phyloP scores from a whole-genome alignment of 2,888 invertebrate species.

The Tachina lurida region DNA sequence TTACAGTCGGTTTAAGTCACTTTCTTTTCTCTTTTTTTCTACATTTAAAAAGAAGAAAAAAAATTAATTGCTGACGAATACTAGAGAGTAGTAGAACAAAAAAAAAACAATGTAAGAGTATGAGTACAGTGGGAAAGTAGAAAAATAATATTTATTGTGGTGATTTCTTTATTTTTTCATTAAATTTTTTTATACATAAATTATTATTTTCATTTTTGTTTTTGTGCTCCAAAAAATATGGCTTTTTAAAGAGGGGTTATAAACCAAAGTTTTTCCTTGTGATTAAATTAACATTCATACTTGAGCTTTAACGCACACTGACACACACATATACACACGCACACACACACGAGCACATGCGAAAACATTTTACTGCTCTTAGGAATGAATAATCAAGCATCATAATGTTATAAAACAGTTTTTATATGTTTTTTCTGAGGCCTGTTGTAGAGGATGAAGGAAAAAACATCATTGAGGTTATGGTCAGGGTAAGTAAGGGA shows the following conservation, averaged over 20 bases:
- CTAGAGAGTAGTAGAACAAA: background rate
- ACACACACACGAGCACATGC: background rate
- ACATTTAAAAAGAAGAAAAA: constrained; percentile 27
- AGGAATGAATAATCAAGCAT: constrained; percentile 1
- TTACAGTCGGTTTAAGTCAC: constrained; percentile 49
- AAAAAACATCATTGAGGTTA: constrained; percentile 66
- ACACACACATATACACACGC: background rate
- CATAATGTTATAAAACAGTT: constrained; percentile 16
- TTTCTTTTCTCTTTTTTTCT: constrained; percentile 1
- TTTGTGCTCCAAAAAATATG: constrained; percentile 60
- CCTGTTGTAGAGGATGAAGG: background rate
- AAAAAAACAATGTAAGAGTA: background rate
- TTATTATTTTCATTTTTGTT: constrained; percentile 40
- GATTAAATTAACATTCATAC: constrained; percentile 68
- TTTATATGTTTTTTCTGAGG: background rate
- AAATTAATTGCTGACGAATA: constrained; percentile 62
- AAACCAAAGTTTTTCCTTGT: constrained; percentile 62
- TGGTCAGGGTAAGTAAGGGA: constrained; percentile 58
- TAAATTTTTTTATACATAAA: background rate
- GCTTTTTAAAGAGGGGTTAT: constrained; percentile 63
- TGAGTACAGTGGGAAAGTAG: background rate
- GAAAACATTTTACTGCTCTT: background rate
- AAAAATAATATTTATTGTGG: constrained; percentile 57
- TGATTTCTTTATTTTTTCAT: constrained; percentile 25
- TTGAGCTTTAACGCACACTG: constrained; percentile 41